Percentiles rank a stretch among this genome's conserved stretches.
Evolutionary conservation across 2,113 vertebrate species (phyloP).

Genomic region (Anser cygnoides): DNA sequence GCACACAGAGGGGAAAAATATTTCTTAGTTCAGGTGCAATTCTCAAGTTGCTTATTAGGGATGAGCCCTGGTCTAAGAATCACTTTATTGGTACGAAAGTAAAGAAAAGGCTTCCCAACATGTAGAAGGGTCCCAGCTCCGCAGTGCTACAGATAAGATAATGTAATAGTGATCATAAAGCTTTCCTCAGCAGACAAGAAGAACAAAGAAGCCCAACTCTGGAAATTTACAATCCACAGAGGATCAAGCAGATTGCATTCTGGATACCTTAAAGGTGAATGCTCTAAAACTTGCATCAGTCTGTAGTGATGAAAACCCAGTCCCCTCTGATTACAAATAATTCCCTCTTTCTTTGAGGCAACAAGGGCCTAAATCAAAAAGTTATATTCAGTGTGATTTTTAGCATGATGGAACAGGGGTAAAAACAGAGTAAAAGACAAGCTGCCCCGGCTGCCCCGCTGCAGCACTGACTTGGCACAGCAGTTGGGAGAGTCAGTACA

Average conservation of each 20-base stretch:
- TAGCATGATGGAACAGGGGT: neutral
- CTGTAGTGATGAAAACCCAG: conserved; percentile 58
- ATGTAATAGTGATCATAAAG: conserved; percentile 76
- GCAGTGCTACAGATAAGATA: conserved; percentile 51
- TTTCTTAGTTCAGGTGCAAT: conserved; percentile 69
- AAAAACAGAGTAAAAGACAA: neutral
- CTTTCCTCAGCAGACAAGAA: conserved; percentile 63
- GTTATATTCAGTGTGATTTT: conserved; percentile 51
- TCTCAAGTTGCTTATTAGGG: conserved; percentile 75
- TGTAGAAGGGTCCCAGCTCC: conserved; percentile 48
- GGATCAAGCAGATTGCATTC: conserved; percentile 75
- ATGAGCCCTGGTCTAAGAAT: conserved; percentile 68
- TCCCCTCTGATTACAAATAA: conserved; percentile 66
- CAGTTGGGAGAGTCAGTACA: neutral
- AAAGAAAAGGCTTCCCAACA: conserved; percentile 63
- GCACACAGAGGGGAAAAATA: conserved; percentile 63
- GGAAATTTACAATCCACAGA: conserved; percentile 80
- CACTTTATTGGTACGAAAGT: conserved; percentile 68
- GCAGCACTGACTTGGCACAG: neutral
- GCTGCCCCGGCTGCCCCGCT: neutral
- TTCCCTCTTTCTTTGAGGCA: conserved; percentile 59
- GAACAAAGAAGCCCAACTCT: conserved; percentile 64
- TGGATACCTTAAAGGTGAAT: conserved; percentile 78
- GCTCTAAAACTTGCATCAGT: conserved; percentile 71
- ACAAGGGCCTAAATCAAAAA: conserved; percentile 61